Evolutionary conservation across 2,113 vertebrate genomes (phyloP), one percentile per base, ranked within the genome.

Genomic region (Sinocyclocheilus rhinocerous): DNA sequence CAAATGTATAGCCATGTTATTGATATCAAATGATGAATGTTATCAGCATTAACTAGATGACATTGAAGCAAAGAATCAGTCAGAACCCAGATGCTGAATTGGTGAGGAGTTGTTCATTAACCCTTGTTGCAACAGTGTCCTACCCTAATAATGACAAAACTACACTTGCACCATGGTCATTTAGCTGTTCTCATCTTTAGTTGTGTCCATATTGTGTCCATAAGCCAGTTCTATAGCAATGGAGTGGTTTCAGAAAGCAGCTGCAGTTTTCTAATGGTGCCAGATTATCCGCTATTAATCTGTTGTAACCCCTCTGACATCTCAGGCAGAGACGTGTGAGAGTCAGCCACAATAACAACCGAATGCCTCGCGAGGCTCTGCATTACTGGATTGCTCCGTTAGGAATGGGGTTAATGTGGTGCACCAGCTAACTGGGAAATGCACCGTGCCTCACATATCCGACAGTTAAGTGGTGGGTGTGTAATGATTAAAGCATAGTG

Each of bases 231-330:
- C 3, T 52, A 6, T 33, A 48, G 15, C 16, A 65, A 24, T 61
- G 42, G 73, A 78, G 61, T 85, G 48, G 45, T 61, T 88, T 63
- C 85, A 45, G 75, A 75, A 83, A 75, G 83, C 86, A 72, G 67
- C 67, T 83, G 12, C 29, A 70, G 10, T 42, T 79, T 87, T 87
- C 57, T 76, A 65, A 61, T 55, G 13, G 45, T 87, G 86, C 65
- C 84, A 84, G 78, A 87, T 89, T 87, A 87, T 89, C 65, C 86
- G 11, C 33, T 29, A 83, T 80, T 89, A 85, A 87, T 87, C 79
- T 57, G 24, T 59, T 72, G 39, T 70, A 78, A 55, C 52, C 83
- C 82, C 20, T 83, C 36, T 70, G 85, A 76, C 65, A 73, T 80
- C 78, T 29, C 9, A 45, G 18, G 26, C 22, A 22, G 63, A 79